These are phyloP conservation scores for Ophioninae sp. DNA, from an alignment of 2,888 invertebrate species.

Conservation along the genomic window DNA sequence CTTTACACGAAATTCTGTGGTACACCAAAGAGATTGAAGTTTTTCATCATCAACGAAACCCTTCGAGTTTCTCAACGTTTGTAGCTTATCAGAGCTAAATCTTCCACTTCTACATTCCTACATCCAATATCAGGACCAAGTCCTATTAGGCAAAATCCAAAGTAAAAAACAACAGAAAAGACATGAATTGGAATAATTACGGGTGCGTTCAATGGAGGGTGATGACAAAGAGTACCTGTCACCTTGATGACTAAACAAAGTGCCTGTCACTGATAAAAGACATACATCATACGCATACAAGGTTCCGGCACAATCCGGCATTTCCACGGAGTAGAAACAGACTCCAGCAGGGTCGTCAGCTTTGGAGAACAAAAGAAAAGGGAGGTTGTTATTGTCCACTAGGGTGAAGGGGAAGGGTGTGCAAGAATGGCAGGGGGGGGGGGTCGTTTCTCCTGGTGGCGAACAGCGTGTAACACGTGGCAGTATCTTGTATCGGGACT, in stretches of 20 bases:
- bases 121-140: background rate
- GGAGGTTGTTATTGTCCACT: slow-evolving; percentile 65
- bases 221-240: background rate
- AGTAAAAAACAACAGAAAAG: background rate
- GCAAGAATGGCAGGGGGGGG: slow-evolving; percentile 70
- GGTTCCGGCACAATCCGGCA: slow-evolving; percentile 23
- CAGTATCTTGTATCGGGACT: slow-evolving; percentile 80
- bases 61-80: slow-evolving; percentile 1
- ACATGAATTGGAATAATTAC: background rate
- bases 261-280: background rate
- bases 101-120: slow-evolving; percentile 11
- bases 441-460: slow-evolving; percentile 78
- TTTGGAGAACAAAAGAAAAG: slow-evolving; percentile 62
- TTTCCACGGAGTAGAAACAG: slow-evolving; percentile 41
- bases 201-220: background rate
- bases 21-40: background rate
- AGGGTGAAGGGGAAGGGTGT: slow-evolving; percentile 47
- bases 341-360: slow-evolving; percentile 34
- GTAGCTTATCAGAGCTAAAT: slow-evolving; percentile 1
- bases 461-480: slow-evolving; percentile 81
- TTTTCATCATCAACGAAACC: slow-evolving; percentile 4
- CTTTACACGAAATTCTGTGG: slow-evolving; percentile 36
- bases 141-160: slow-evolving; percentile 15
- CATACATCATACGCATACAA: background rate
- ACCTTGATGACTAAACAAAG: slow-evolving; percentile 37